Evolutionary conservation across 2,888 invertebrate species (phyloP).

Genomic region (Marronus borbonicus): DNA sequence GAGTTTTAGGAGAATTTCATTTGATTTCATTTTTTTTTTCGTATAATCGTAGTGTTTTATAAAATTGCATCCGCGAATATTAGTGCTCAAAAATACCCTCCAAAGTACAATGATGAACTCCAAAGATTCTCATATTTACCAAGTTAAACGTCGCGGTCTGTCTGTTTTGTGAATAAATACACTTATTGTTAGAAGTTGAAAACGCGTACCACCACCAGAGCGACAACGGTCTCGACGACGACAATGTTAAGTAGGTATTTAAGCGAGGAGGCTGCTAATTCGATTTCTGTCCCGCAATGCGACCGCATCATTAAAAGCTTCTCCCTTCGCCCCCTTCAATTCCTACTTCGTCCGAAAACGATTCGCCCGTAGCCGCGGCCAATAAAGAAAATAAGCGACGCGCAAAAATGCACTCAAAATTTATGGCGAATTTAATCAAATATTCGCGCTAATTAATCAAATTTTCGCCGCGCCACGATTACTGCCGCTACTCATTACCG

Average conservation of each 20-base stretch:
- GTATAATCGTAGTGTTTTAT: no score
- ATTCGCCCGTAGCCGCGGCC: conserved; percentile 56
- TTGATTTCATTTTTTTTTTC: no score
- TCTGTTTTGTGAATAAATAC: conserved; percentile 56
- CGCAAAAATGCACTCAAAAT: conserved; percentile 52
- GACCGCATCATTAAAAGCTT: conserved; percentile 64
- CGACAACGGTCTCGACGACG: conserved; percentile 49
- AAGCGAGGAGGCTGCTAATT: conserved; percentile 64
- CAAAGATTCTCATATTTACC: conserved; percentile 18
- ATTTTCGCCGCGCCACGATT: conserved; percentile 50
- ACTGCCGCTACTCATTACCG: conserved; percentile 48
- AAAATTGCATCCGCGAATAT: neutral
- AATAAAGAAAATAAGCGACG: conserved; percentile 55
- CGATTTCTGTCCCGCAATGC: conserved; percentile 62
- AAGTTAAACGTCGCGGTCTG: conserved; percentile 48
- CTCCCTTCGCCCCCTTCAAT: conserved; percentile 49
- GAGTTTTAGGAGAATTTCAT: no score
- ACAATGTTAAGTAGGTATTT: conserved; percentile 60
- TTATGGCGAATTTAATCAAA: conserved; percentile 53
- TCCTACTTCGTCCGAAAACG: conserved; percentile 46
- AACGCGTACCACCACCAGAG: conserved; percentile 53
- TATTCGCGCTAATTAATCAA: conserved; percentile 53
- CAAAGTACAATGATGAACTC: neutral
- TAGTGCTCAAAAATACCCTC: neutral
- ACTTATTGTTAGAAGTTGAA: conserved; percentile 49